Percentiles rank a stretch among this genome's conserved stretches.
Evolutionary conservation across 2,888 invertebrate species (phyloP).

Genomic region (Platycheirus rosarum): DNA sequence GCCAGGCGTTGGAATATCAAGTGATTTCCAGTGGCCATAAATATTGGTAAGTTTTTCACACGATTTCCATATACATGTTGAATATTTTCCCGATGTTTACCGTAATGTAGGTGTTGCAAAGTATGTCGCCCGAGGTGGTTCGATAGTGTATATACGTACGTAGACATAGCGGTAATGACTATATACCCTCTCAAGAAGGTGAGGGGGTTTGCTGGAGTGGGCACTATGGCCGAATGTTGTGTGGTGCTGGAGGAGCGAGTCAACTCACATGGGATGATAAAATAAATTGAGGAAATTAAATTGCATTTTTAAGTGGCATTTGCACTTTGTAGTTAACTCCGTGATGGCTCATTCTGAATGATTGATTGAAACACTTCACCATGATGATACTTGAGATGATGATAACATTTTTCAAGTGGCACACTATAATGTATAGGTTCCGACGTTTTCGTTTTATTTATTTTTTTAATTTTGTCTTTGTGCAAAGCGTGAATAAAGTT

Average conservation of each 20-base stretch:
- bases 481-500: neutral
- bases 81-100: conserved; percentile 70
- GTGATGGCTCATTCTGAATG: conserved; percentile 70
- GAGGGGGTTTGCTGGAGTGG: conserved; percentile 14
- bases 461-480: neutral
- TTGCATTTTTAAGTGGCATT: conserved; percentile 74
- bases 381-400: conserved; percentile 61
- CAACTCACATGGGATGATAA: conserved; percentile 65
- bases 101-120: conserved; percentile 17
- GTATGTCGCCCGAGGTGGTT: too few relatives aligned
- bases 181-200: conserved; percentile 48
- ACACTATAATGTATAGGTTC: too few relatives aligned
- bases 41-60: conserved; percentile 74
- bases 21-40: conserved; percentile 74
- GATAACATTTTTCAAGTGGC: conserved; percentile 53
- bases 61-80: conserved; percentile 74
- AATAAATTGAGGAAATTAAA: conserved; percentile 74
- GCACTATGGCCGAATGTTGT: conserved; percentile 9
- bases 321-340: conserved; percentile 70
- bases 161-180: conserved; percentile 66
- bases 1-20: conserved; percentile 67
- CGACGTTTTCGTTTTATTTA: conserved; percentile 25
- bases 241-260: conserved; percentile 42
- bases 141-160: too few relatives aligned
- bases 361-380: conserved; percentile 69